Evolutionary conservation across 2,113 vertebrate species (phyloP).

Genomic region (Cyrtonyx montezumae): DNA sequence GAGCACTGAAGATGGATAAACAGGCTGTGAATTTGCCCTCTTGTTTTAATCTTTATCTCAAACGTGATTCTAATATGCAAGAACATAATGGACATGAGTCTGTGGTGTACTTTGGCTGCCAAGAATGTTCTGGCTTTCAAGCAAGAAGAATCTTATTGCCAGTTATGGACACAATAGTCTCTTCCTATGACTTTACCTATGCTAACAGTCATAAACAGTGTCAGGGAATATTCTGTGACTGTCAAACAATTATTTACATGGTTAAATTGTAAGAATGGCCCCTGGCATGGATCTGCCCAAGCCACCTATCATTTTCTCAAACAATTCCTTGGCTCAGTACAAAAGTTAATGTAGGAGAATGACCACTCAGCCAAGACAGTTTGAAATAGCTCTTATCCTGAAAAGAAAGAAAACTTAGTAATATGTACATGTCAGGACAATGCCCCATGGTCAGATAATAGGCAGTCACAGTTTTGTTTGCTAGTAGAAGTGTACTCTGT

Average conservation of each 20-base stretch:
- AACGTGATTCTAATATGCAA: conserved; percentile 31
- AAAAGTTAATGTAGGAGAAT: background rate
- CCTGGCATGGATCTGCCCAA: background rate
- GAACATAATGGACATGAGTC: background rate
- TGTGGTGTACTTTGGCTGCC: background rate
- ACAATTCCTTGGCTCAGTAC: background rate
- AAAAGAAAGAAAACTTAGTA: background rate
- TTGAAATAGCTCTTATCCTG: background rate
- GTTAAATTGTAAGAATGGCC: background rate
- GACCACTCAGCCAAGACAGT: background rate
- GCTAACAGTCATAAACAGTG: background rate
- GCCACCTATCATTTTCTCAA: conserved; percentile 15
- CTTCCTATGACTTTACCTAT: background rate
- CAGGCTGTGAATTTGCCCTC: conserved; percentile 4
- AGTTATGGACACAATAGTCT: background rate
- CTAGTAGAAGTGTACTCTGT: background rate
- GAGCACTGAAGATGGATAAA: conserved; percentile 26
- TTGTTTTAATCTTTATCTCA: conserved; percentile 47
- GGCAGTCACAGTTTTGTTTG: background rate
- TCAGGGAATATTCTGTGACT: conserved; percentile 1
- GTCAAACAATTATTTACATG: background rate
- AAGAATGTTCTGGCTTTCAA: conserved; percentile 19
- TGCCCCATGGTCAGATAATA: background rate
- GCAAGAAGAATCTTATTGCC: background rate
- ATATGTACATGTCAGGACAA: background rate